These are phyloP conservation scores for Acrocera orbiculus DNA, from an alignment of 2,888 invertebrate genomes.

Conservation along the genomic window DNA sequence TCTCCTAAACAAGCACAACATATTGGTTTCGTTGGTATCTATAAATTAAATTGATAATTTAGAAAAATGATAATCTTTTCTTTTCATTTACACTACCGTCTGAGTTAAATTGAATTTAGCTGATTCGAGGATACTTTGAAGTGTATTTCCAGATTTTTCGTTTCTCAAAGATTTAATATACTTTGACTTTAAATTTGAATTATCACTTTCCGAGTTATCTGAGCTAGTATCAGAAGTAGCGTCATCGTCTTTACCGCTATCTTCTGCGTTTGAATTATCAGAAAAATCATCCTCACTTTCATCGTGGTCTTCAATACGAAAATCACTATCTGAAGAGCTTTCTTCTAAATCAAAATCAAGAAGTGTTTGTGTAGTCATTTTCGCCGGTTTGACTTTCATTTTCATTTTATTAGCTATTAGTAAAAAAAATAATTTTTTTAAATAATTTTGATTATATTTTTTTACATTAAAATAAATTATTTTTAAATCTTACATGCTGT, in stretches of 20 bases:
- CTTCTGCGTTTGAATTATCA: conserved; percentile 33
- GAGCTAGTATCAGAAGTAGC: conserved; percentile 18
- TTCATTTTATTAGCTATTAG: conserved; percentile 55
- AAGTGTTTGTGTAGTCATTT: conserved; percentile 47
- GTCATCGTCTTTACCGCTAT: conserved; percentile 39
- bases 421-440: conserved; percentile 1
- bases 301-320: conserved; percentile 71
- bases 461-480: too few species aligned
- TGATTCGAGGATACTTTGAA: too few species aligned
- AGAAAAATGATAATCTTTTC: too few species aligned
- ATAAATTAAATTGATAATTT: conserved; percentile 14
- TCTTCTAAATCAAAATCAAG: conserved; percentile 73
- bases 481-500: too few species aligned
- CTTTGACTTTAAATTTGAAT: conserved; percentile 5
- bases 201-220: conserved; percentile 12
- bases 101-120: not conserved
- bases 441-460: too few species aligned
- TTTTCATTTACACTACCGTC: conserved; percentile 1
- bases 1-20: conserved; percentile 90
- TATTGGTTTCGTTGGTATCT: conserved; percentile 54
- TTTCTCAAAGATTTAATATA: too few species aligned
- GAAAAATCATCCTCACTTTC: conserved; percentile 41
- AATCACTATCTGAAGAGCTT: conserved; percentile 89
- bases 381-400: conserved; percentile 57
- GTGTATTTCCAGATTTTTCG: too few species aligned